A percentile compares a stretch with the other conserved stretches of the same genome.
Evolutionary conservation across 1,140 invertebrate species (phyloP).

Genomic region (Drosophila micromelanica): DNA sequence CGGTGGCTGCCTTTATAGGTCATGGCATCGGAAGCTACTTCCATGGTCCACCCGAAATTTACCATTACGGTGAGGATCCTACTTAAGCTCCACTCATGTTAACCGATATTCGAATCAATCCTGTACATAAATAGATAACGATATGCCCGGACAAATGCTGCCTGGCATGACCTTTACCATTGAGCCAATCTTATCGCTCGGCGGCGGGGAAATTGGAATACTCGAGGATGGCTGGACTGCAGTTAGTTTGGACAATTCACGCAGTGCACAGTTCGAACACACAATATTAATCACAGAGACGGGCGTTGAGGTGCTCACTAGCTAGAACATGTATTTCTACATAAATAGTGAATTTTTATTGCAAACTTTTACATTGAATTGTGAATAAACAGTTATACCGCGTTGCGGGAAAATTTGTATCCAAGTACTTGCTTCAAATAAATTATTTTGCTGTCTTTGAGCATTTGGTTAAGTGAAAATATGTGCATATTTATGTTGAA

Average conservation of each 20-base stretch:
- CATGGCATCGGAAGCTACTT: conserved; percentile 97
- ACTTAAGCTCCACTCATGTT: not conserved
- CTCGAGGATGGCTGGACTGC: conserved; percentile 96
- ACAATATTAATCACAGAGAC: conserved; percentile 93
- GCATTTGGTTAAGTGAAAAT: conserved; percentile 19
- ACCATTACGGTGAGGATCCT: conserved; percentile 88
- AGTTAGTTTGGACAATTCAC: conserved; percentile 90
- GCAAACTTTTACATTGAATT: conserved; percentile 36
- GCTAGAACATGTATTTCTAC: not conserved
- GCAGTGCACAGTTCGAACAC: conserved; percentile 96
- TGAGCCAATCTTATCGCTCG: conserved; percentile 94
- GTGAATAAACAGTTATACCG: conserved; percentile 38
- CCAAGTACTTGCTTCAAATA: conserved; percentile 10
- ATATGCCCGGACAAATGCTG: conserved; percentile 90
- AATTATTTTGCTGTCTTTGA: conserved; percentile 10
- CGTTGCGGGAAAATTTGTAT: conserved; percentile 35
- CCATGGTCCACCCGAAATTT: conserved; percentile 96
- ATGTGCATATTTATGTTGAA: not conserved
- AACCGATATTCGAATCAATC: too few relatives aligned
- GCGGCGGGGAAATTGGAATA: conserved; percentile 88
- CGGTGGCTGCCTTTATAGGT: conserved; percentile 93
- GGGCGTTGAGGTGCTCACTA: conserved; percentile 90
- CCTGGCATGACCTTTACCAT: conserved; percentile 97
- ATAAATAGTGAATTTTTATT: conserved; percentile 56
- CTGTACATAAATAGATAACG: conserved; percentile 86